Base-by-base conservation (phyloP, 2,888 invertebrate species). In the Belgica antarctica region DNA sequence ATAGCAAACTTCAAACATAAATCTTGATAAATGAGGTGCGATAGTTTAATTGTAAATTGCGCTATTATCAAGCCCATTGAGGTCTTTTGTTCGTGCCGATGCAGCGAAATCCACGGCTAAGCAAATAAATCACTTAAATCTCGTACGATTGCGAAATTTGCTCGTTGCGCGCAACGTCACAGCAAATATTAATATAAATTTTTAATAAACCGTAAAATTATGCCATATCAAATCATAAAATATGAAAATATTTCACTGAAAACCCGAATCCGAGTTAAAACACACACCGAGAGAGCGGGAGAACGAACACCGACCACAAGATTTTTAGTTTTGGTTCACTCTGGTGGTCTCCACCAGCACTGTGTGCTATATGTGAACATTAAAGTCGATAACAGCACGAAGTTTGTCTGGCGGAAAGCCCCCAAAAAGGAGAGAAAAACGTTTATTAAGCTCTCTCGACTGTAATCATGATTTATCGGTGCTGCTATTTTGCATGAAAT, bases 201-300 rank as follows among this genome's bases (percentile, higher is more conserved):
- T 52, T 57, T 52, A 68, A 68, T 68, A 57, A 68, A 46, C 27
- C 57, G 57, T 68, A 31, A 68, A 68, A 68, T 68, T 68, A 57
- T 68, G 52, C 68, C 68, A 68, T 68, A 68, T 68, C 52, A 52
- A 68, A 68, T 68, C 68, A 68, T 68, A 31, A 52, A 68, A 59
- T 27, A 59, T 59, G 27, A 25, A 59, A 59, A 59, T 4, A n/a
- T 59, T 27, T 59, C 59, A 59, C n/a, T n/a, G n/a, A n/a, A n/a
- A 19, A 52, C 22, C 22, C 24, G 52, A 52, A 24, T 10, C 52
- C 17, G 4, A 25, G 59, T 59, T 59, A 27, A 59, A 46, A 4
- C 46, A 15, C 46, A 46, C 12, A 12, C 34, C 34, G 34, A 31
- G 34, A 31, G 34, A 31, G 34, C 5, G 5, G 34, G 34, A 31